Base-by-base conservation (phyloP, 2,113 vertebrate species). In the Oreochromis aureus region DNA sequence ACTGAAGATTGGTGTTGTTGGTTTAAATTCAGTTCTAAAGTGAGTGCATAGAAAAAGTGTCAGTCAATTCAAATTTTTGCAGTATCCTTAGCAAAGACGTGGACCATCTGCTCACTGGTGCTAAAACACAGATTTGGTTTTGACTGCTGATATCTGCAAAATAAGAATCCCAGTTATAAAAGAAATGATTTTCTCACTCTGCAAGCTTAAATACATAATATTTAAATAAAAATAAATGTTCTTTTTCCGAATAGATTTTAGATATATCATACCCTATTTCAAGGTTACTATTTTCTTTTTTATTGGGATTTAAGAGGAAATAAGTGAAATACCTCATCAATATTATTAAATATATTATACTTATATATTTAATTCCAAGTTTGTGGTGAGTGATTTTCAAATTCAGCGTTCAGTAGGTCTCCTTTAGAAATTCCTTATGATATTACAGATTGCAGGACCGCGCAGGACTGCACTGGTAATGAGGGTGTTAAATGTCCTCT, bases 81-180 rank as follows among this genome's bases (percentile, higher is more conserved):
- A 44, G 22, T 30, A 76, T 82, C 58, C 51, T 34, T 81, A 27
- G 36, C 6, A 13, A 36, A 36, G 80, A 89, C 58, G 53, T 59
- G 41, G 90, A 71, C 71, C 82, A 87, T 87, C 87, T 87, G 87
- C 76, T 78, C 54, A 63, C 5, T 58, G 27, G 51, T 54, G 30
- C 86, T 90, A 90, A 91, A 91, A 86, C 80, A 73, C 80, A 71
- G 79, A 85, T 91, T 76, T 9, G 10, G 66, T 84, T 81, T 46
- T 39, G 79, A 87, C 51, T 81, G 82, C 53, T 54, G 18, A 11
- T 46, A 30, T 32, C 61, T 84, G 69, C 61, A 89, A 79, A 27
- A 53, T 24, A 56, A 85, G 59, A 88, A 66, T 88, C 69, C 84
- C 51, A 89, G 58, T 58, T 89, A 85, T 87, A 83, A 63, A 79